phyloP scores from a whole-genome alignment of 2,113 vertebrate genomes.

The Prietella phreatophila region DNA sequence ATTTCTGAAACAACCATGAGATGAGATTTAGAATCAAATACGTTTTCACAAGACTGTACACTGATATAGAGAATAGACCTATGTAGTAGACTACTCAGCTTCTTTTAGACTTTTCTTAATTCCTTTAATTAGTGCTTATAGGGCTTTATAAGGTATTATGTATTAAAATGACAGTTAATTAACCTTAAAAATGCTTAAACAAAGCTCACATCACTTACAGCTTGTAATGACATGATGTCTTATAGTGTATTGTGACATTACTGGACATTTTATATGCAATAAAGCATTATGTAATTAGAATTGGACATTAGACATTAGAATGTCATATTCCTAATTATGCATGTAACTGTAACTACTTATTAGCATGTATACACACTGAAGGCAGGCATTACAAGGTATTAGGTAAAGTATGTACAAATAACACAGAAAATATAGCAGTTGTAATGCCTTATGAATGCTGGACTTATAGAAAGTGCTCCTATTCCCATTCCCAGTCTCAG shows the following conservation, averaged over 20 bases:
- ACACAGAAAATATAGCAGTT: neutral
- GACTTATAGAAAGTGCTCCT: neutral
- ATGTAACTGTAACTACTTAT: neutral
- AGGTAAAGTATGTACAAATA: neutral
- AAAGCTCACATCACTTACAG: neutral
- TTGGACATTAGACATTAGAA: neutral
- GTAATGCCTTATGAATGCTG: neutral
- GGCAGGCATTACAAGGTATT: neutral
- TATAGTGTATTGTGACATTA: neutral
- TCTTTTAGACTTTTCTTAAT: neutral
- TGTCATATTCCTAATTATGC: neutral
- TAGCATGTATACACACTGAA: neutral
- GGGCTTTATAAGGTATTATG: neutral
- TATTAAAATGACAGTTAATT: neutral
- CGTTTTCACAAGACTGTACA: too few relatives aligned
- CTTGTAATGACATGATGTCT: neutral
- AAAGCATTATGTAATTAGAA: too few relatives aligned
- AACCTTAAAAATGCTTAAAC: too few relatives aligned
- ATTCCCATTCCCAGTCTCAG: neutral
- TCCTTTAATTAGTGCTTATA: too few relatives aligned
- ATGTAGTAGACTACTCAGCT: neutral
- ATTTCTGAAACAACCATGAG: too few relatives aligned
- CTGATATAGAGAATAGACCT: too few relatives aligned
- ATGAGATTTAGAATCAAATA: too few relatives aligned
- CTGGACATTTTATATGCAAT: neutral